Conservation (phyloP, 2,797 vertebrate genomes). For the Tympanoctomys barrerae region DNA sequence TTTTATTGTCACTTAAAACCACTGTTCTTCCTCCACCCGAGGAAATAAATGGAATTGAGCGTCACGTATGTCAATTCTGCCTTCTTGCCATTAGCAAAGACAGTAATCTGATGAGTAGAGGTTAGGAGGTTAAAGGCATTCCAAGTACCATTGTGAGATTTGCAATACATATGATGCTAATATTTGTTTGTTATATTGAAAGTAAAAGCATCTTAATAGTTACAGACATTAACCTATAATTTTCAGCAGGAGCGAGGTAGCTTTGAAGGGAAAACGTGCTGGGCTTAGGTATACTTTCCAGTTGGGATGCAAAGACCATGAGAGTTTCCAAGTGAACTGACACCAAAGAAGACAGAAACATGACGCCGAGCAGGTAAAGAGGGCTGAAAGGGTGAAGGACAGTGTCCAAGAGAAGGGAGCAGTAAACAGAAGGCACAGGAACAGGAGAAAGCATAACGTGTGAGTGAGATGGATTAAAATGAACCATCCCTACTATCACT, state of each 20-base stretch:
- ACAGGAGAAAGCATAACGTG: background rate
- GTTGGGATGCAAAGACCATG: background rate
- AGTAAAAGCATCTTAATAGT: conserved; percentile 39
- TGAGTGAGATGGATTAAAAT: background rate
- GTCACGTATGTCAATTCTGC: background rate
- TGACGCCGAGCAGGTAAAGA: background rate
- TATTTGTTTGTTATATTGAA: conserved; percentile 60
- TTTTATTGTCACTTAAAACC: conserved; percentile 16
- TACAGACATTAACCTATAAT: background rate
- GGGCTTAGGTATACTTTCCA: background rate
- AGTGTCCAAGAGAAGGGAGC: background rate
- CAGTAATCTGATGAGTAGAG: conserved; percentile 26
- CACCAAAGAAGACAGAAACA: background rate
- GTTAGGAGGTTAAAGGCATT: conserved; percentile 56
- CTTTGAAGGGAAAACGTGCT: background rate
- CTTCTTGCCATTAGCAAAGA: conserved; percentile 28
- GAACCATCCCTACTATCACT: background rate
- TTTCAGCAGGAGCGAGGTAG: background rate
- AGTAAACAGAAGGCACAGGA: background rate
- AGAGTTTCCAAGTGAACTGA: background rate
- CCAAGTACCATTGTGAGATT: background rate
- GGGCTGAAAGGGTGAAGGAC: background rate
- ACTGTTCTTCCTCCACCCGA: background rate
- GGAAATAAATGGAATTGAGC: background rate
- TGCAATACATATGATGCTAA: conserved; percentile 38